These are phyloP conservation scores for Grammomys dolichurus DNA, from an alignment of 2,113 vertebrate species.

Conservation along the genomic window DNA sequence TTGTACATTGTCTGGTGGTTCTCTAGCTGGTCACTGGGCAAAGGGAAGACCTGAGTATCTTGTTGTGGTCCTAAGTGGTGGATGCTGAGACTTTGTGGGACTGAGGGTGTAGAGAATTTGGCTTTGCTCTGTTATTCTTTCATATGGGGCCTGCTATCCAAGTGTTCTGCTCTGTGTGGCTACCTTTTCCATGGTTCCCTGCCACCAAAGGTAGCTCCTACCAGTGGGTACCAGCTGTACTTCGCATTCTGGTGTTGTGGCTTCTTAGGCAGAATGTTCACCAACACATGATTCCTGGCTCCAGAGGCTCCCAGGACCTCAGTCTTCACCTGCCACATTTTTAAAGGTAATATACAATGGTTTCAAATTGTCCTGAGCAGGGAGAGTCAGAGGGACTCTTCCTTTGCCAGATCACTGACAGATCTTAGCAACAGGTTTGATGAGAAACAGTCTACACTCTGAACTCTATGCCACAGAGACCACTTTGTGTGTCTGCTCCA, in stretches of 20 bases:
- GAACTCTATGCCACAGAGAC: background rate
- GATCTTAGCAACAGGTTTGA: background rate
- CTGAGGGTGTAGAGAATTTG: background rate
- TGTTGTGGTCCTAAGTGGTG: background rate
- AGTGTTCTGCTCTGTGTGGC: background rate
- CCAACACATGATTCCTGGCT: background rate
- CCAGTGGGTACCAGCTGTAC: background rate
- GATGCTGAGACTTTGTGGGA: background rate
- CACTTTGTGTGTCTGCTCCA: no score
- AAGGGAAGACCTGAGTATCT: background rate
- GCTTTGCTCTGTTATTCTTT: background rate
- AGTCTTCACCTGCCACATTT: background rate
- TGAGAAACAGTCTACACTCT: background rate
- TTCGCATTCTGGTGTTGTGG: background rate
- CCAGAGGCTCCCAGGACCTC: background rate
- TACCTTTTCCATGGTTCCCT: background rate
- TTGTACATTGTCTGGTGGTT: background rate
- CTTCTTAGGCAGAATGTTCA: background rate
- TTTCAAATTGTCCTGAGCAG: background rate
- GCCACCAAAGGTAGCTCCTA: background rate
- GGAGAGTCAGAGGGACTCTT: fast-evolving
- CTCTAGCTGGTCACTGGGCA: no score
- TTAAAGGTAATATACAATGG: no score
- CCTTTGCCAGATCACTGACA: background rate
- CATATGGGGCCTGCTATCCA: background rate